Conservation (phyloP, 1,140 invertebrate genomes). For the Chironomus striatipennis region DNA sequence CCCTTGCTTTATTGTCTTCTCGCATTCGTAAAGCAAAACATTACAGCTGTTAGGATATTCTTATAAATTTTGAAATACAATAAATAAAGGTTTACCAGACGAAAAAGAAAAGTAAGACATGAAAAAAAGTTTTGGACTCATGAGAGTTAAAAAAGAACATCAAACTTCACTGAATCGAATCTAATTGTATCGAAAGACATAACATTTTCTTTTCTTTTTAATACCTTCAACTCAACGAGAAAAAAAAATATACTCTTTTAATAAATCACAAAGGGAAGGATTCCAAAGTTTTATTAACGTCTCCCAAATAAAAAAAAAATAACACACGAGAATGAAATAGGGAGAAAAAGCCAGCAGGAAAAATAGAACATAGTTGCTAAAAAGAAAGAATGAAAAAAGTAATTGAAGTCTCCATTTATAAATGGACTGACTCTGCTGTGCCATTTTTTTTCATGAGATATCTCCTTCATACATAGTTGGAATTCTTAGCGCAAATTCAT, state of each 20-base stretch:
- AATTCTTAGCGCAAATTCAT: too few species aligned
- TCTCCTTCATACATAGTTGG: background rate
- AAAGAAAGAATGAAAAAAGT: slow-evolving; percentile 20
- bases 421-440: slow-evolving; percentile 17
- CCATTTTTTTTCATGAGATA: slow-evolving; percentile 19
- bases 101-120: too few species aligned
- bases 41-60: too few species aligned
- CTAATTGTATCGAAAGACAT: slow-evolving; percentile 1
- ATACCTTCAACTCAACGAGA: background rate
- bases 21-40: too few species aligned
- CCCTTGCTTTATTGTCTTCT: too few species aligned
- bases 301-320: background rate
- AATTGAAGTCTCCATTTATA: slow-evolving; percentile 22
- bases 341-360: slow-evolving; percentile 11
- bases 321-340: background rate
- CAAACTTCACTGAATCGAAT: background rate
- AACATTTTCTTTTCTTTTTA: background rate
- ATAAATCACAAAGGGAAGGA: slow-evolving; percentile 1
- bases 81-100: too few species aligned
- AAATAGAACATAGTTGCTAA: background rate
- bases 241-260: background rate
- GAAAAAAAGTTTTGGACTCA: too few species aligned
- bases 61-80: too few species aligned
- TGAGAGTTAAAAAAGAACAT: too few species aligned
- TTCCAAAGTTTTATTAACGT: background rate